phyloP scores from a whole-genome alignment of 37 sponge, comb jelly and placozoan species.

The Dysidea cf. avara region DNA sequence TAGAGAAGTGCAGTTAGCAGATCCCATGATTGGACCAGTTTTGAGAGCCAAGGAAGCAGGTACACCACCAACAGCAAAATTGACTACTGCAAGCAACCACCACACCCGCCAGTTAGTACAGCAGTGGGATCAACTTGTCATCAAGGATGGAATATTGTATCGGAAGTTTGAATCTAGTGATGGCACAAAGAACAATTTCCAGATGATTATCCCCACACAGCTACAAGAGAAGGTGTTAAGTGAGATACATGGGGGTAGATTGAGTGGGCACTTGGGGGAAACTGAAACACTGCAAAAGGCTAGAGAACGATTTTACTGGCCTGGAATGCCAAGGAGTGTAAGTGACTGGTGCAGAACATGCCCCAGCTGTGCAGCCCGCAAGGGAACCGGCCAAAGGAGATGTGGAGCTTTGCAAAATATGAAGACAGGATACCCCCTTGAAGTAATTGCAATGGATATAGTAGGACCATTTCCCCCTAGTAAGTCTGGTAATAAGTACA shows the following conservation, averaged over 20 bases:
- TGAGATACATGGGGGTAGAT: conserved; percentile 12
- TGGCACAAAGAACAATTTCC: neutral
- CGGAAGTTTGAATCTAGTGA: neutral
- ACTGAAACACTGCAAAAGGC: conserved; percentile 1
- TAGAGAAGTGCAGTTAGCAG: too few species aligned
- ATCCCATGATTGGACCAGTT: too few species aligned
- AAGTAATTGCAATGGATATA: conserved; percentile 30
- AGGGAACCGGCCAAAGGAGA: neutral
- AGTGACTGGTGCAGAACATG: conserved; percentile 1
- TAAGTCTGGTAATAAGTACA: conserved; percentile 14
- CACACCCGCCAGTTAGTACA: too few species aligned
- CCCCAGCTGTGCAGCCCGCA: conserved; percentile 1
- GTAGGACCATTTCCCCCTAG: conserved; percentile 25
- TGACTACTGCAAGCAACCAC: too few species aligned
- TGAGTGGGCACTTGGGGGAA: conserved; percentile 13
- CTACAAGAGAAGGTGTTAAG: neutral
- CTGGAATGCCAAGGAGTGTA: conserved; percentile 9
- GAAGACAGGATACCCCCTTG: neutral
- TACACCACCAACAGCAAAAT: too few species aligned
- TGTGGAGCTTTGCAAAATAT: neutral
- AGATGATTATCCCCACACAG: conserved; percentile 10
- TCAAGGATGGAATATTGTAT: neutral
- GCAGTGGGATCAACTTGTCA: too few species aligned
- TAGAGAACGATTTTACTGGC: conserved; percentile 41
- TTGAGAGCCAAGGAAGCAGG: too few species aligned